Evolutionary conservation across 2,888 invertebrate species (phyloP), one percentile per base, ranked within the genome.

Genomic region (Calliscelio sp.): DNA sequence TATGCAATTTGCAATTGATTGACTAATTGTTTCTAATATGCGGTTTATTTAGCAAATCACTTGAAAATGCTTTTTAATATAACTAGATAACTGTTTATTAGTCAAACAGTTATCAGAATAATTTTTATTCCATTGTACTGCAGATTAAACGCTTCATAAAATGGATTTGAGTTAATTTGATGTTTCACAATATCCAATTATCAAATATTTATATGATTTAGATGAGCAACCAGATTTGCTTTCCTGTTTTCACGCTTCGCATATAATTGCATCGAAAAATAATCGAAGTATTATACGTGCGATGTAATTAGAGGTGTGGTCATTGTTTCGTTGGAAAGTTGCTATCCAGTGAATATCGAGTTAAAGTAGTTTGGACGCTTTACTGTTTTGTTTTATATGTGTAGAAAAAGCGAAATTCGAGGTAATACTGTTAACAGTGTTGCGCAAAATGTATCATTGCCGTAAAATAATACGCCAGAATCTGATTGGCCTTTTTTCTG

Each of bases 191-290:
- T 44, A 46, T 14, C 41, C 7, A 41, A 20, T 44, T 14, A 28
- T 41, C 24, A 10, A 49, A 57, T 57, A 32, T 71, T 38, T 28
- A 28, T 35, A n/a, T 55, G 38, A 70, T 70, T 57, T 46, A 41
- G 18, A 28, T 24, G 14, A 70, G 20, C 16, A 44, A 53, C 8
- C 16, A 10, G 55, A 41, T 55, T 70, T 44, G 14, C 11, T 38
- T 24, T 44, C 35, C 18, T 28, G 20, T 8, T 41, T 55, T 55
- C 28, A 8, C n/a, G 5, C 38, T n/a, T 10, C 18, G 44, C 53
- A 11, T 41, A 18, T 55, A 57, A 71, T 57, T 71, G 46, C 32
- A 71, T 57, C 16, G 59, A 59, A 71, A 46, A 65, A 53, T 71
- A 71, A 59, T 59, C 22, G 44, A 59, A 32, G 46, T 59, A 35